These are phyloP conservation scores for Nesogale talazaci DNA, from an alignment of 2,113 vertebrate species.

Conservation along the genomic window DNA sequence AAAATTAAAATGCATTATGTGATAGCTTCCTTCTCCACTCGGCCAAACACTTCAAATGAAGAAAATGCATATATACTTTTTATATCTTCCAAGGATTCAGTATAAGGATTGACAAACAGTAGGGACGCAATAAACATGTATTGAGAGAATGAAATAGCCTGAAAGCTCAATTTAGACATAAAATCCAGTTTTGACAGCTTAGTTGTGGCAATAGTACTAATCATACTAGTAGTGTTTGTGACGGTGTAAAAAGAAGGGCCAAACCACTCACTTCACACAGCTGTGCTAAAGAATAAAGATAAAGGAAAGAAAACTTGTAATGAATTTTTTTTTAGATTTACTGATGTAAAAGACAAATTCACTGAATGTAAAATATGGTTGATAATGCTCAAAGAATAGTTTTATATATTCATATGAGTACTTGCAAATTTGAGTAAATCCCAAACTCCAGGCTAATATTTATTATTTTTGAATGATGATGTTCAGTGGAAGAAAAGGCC, in stretches of 20 bases:
- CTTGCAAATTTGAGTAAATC: constrained; percentile 23
- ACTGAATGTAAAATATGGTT: not conserved
- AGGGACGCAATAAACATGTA: not conserved
- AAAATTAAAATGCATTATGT: not conserved
- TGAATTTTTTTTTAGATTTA: constrained; percentile 4
- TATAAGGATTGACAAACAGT: not conserved
- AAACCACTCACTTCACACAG: not conserved
- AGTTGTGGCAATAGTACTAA: too few relatives aligned
- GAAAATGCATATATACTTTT: not conserved
- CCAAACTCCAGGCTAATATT: not conserved
- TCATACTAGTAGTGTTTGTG: too few relatives aligned
- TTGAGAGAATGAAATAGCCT: not conserved
- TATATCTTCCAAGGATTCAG: not conserved
- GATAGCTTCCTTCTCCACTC: not conserved
- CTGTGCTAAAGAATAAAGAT: not conserved
- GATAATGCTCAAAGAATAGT: not conserved
- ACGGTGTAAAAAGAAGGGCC: not conserved
- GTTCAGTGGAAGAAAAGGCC: not conserved
- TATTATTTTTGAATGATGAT: constrained; percentile 19
- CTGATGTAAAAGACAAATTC: not conserved
- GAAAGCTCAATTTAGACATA: not conserved
- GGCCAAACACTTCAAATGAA: not conserved
- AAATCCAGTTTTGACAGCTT: not conserved
- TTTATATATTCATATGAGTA: not conserved
- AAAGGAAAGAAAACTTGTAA: not conserved